phyloP scores from a whole-genome alignment of 2,888 invertebrate species.

The Pristionchus fissidentatus region DNA sequence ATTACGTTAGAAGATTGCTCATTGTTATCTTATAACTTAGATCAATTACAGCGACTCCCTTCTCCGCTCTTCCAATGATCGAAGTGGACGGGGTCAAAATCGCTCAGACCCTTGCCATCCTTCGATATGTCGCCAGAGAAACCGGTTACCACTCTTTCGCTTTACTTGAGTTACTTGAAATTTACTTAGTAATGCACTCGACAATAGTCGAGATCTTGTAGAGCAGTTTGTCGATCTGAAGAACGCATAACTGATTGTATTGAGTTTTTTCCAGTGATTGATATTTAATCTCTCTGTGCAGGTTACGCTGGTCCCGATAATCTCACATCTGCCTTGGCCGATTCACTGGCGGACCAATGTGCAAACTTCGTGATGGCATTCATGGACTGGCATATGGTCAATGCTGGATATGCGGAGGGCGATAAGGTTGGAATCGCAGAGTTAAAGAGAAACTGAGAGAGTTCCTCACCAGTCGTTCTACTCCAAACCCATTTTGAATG shows the following conservation, averaged over 20 bases:
- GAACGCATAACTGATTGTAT: too few relatives aligned
- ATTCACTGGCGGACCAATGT: neutral
- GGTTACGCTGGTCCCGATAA: slow-evolving; percentile 18
- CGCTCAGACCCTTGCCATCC: neutral
- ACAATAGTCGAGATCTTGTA: too few relatives aligned
- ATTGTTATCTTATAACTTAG: too few relatives aligned
- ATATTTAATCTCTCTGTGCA: neutral
- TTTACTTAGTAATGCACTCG: too few relatives aligned
- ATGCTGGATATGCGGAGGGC: neutral
- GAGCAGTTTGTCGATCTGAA: too few relatives aligned
- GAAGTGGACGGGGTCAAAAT: neutral
- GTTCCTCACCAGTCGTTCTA: too few relatives aligned
- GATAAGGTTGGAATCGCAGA: too few relatives aligned
- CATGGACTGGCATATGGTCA: neutral
- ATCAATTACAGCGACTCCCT: neutral
- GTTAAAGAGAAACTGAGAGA: too few relatives aligned
- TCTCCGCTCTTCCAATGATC: neutral
- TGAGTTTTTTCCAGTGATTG: too few relatives aligned
- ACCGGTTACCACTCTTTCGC: neutral
- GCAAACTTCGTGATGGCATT: neutral
- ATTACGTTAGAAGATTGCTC: too few relatives aligned
- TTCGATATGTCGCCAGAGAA: slow-evolving; percentile 6
- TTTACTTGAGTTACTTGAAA: too few relatives aligned
- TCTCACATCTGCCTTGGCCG: neutral
- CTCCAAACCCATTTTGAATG: too few relatives aligned